Evolutionary conservation across 2,113 vertebrate species (phyloP).

Genomic region (Oryzias melastigma): DNA sequence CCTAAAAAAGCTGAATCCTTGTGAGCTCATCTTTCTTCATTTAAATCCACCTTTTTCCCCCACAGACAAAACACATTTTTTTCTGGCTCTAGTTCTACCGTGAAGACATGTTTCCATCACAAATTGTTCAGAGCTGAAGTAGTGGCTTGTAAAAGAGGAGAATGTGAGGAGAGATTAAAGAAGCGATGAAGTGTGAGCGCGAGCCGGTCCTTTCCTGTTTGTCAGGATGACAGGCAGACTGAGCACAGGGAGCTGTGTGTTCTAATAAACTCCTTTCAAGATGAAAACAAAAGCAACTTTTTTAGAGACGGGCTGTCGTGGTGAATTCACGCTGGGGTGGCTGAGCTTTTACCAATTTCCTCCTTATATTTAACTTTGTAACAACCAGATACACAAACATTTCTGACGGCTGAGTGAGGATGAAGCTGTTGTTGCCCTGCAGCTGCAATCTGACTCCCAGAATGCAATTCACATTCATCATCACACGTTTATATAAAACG

Average conservation of each 20-base stretch:
- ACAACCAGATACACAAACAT: background rate
- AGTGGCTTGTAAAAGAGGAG: too few species aligned
- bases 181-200: too few species aligned
- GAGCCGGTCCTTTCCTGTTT: too few species aligned
- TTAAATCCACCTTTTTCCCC: background rate
- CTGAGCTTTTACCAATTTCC: background rate
- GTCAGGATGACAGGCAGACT: too few species aligned
- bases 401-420: too few species aligned
- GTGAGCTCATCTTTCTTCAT: background rate
- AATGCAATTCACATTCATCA: too few species aligned
- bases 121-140: background rate
- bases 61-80: background rate
- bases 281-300: background rate
- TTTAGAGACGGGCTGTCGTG: background rate
- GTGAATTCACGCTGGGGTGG: background rate
- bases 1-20: background rate
- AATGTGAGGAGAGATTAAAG: too few species aligned
- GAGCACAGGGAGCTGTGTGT: background rate
- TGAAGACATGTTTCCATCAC: background rate
- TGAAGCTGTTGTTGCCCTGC: too few species aligned
- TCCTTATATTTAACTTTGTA: background rate
- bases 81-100: background rate
- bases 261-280: background rate
- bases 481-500: too few species aligned
- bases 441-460: too few species aligned